Evolutionary conservation across 2,113 vertebrate genomes (phyloP), one percentile per base, ranked within the genome.

Genomic region (Plotosus lineatus): DNA sequence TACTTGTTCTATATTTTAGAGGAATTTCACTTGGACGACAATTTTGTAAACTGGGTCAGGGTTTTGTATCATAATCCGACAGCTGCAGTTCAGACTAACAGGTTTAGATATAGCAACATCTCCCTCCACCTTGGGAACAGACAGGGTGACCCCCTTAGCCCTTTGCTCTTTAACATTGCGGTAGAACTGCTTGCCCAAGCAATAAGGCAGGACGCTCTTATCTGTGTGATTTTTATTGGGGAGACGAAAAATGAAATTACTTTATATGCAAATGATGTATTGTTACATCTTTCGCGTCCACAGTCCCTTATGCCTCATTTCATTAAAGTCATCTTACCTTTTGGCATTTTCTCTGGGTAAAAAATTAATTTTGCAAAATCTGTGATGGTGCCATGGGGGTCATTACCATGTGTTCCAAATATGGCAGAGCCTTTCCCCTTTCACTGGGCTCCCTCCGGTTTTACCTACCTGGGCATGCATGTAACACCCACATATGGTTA

Each of bases 331-430:
- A 42, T 79, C 28, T 68, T 65, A 28, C 14, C 33, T n/a, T 55
- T 79, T 46, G 38, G 36, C 48, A 17, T 8, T 15, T 56, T 79
- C 12, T 71, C 78, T 15, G 65, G 78, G 4, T 79, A 79, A 28
- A 79, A 79, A 79, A 69, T 79, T 26, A 71, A 71, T 36, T 71
- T 79, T 19, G 46, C 77, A 66, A 79, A 79, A 44, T 79, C 61
- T 50, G 77, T 50, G 42, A 60, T 17, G 1, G 50, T 68, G 77
- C 61, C 77, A 12, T 23, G 61, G 23, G 56, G 56, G 36, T 77
- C 75, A n/a, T 17, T 61, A 44, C 28, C 53, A 9, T 61, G 21
- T 77, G 17, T 71, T 2, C 66, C 66, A 60, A 19, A 6, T 42
- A 19, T 1, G 17, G 9, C 53, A 56, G 75, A 77, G 8, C 55